Evolutionary conservation across 2,888 invertebrate species (phyloP).

Genomic region (Lacanobia oleracea): DNA sequence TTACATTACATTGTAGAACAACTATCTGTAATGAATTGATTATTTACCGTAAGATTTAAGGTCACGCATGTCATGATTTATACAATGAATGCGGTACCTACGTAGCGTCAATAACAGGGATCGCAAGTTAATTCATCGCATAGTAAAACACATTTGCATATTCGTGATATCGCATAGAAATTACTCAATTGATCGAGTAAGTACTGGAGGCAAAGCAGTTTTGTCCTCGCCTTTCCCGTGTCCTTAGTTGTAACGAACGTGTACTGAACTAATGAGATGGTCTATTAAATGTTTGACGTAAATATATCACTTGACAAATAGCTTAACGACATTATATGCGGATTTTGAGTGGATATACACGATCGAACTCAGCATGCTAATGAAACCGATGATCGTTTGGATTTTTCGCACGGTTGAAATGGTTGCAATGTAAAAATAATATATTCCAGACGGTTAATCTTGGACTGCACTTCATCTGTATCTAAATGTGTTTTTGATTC

Average conservation of each 20-base stretch:
- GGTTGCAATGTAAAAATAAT: conserved; percentile 29
- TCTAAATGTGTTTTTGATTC: conserved; percentile 20
- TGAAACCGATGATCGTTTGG: conserved; percentile 21
- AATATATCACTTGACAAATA: conserved; percentile 77
- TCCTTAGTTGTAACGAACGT: conserved; percentile 85
- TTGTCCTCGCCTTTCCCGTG: conserved; percentile 80
- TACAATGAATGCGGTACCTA: conserved; percentile 70
- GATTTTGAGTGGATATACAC: conserved; percentile 59
- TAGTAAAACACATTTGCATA: conserved; percentile 77
- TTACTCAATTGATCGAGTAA: conserved; percentile 75
- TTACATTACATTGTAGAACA: conserved; percentile 42
- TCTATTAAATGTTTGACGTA: conserved; percentile 84
- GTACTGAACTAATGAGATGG: conserved; percentile 86
- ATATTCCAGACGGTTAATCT: conserved; percentile 8
- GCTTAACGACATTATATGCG: conserved; percentile 50
- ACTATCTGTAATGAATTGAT: conserved; percentile 53
- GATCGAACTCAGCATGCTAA: conserved; percentile 45
- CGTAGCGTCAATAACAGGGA: conserved; percentile 74
- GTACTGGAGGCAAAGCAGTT: conserved; percentile 65
- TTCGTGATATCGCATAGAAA: conserved; percentile 79
- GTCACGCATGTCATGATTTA: conserved; percentile 64
- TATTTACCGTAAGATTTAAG: conserved; percentile 67
- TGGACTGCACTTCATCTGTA: conserved; percentile 13
- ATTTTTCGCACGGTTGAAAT: conserved; percentile 16
- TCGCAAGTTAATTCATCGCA: conserved; percentile 74